phyloP scores from a whole-genome alignment of 2,888 invertebrate species.

The Zonitis immaculata region DNA sequence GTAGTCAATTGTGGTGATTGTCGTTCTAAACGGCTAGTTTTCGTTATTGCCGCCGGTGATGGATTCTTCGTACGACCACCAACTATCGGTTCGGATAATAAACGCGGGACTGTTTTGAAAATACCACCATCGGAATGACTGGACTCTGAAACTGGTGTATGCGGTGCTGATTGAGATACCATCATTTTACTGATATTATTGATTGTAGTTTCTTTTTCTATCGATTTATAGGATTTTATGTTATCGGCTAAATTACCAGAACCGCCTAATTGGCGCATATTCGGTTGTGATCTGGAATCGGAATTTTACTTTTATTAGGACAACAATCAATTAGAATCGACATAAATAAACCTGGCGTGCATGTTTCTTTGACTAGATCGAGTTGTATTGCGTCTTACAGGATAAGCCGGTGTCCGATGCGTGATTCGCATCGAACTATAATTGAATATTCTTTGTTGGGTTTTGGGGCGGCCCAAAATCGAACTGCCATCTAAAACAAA shows the following conservation, averaged over 20 bases:
- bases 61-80: conserved; percentile 30
- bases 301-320: neutral
- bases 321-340: too few species aligned
- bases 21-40: conserved; percentile 28
- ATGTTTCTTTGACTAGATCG: conserved; percentile 48
- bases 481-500: conserved; percentile 37
- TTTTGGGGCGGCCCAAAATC: conserved; percentile 41
- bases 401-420: conserved; percentile 51
- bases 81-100: conserved; percentile 45
- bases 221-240: conserved; percentile 41
- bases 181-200: conserved; percentile 37
- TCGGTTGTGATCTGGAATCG: conserved; percentile 44
- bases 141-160: conserved; percentile 46
- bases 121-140: conserved; percentile 37
- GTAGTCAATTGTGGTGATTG: conserved; percentile 29
- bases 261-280: conserved; percentile 46
- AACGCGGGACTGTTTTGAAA: conserved; percentile 41
- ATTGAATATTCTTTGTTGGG: conserved; percentile 47
- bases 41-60: conserved; percentile 31
- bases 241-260: conserved; percentile 43
- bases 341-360: conserved; percentile 40
- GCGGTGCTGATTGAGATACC: conserved; percentile 47
- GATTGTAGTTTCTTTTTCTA: conserved; percentile 40
- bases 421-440: conserved; percentile 57
- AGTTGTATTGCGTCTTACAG: conserved; percentile 56